These are phyloP conservation scores for Saturnia pavonia DNA, from an alignment of 2,888 invertebrate genomes.

Conservation along the genomic window DNA sequence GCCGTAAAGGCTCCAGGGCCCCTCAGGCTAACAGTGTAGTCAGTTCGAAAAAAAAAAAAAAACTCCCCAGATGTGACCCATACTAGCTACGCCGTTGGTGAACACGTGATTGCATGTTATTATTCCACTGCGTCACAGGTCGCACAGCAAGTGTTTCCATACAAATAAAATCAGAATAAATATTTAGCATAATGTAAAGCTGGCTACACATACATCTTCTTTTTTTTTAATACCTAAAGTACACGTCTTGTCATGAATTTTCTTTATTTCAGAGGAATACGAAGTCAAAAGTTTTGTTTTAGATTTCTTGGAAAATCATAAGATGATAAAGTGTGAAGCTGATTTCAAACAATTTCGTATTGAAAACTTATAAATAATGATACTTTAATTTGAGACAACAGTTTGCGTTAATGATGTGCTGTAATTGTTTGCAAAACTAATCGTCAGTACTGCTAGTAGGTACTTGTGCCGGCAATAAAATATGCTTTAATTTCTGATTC, in stretches of 20 bases:
- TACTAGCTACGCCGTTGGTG: too few relatives aligned
- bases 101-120: too few relatives aligned
- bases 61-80: too few relatives aligned
- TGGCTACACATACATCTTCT: too few relatives aligned
- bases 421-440: background rate
- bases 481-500: background rate
- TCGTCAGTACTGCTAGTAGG: background rate
- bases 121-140: too few relatives aligned
- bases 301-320: slow-evolving; percentile 77
- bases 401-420: background rate
- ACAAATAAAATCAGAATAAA: background rate
- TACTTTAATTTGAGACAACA: slow-evolving; percentile 10
- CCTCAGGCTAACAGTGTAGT: too few relatives aligned
- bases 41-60: too few relatives aligned
- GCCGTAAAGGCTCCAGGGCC: too few relatives aligned
- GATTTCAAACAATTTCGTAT: slow-evolving; percentile 72
- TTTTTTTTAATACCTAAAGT: background rate
- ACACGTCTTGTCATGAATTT: slow-evolving; percentile 3
- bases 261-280: slow-evolving; percentile 73
- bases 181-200: background rate
- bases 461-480: background rate
- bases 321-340: slow-evolving; percentile 75
- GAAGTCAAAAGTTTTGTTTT: slow-evolving; percentile 77
- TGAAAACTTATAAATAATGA: slow-evolving; percentile 51
- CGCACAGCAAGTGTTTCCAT: background rate